Evolutionary conservation across 2,113 vertebrate genomes (phyloP).

Genomic region (Trematomus loennbergii): DNA sequence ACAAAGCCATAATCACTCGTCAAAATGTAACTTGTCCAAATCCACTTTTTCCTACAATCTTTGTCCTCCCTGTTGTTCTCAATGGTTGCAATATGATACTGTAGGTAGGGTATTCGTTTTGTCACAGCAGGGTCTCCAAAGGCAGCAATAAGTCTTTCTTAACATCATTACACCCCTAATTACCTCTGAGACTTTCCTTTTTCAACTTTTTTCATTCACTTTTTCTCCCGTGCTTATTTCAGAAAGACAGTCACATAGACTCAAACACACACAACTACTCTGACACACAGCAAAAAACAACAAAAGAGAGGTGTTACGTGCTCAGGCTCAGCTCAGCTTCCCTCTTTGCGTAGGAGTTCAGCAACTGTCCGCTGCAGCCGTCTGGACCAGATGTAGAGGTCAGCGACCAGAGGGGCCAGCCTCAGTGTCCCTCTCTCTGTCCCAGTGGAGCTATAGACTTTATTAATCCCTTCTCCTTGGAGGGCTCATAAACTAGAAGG

Average conservation of each 20-base stretch:
- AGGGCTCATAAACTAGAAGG: conserved; percentile 63
- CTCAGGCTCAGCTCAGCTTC: conserved; percentile 20
- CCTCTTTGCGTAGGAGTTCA: conserved; percentile 58
- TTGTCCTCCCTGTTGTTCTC: conserved; percentile 33
- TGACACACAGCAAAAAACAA: conserved; percentile 30
- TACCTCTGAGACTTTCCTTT: conserved; percentile 37
- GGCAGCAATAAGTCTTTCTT: conserved; percentile 38
- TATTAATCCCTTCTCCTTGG: conserved; percentile 74
- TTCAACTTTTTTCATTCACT: conserved; percentile 14
- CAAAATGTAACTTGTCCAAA: conserved; percentile 45
- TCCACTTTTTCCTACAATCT: conserved; percentile 46
- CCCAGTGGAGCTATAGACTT: conserved; percentile 72
- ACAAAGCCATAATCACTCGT: conserved; percentile 61
- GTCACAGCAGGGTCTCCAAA: conserved; percentile 34
- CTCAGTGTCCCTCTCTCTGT: conserved; percentile 61
- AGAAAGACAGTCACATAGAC: conserved; percentile 20
- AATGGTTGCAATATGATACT: conserved; percentile 26
- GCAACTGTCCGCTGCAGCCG: conserved; percentile 71
- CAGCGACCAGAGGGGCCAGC: conserved; percentile 54
- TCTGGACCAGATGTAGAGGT: conserved; percentile 76
- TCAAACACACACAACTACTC: conserved; percentile 35
- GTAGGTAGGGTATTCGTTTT: conserved; percentile 28
- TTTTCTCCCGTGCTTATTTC: conserved; percentile 8
- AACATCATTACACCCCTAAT: conserved; percentile 50
- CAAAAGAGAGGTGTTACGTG: conserved; percentile 47